Conservation (phyloP, 2,888 invertebrate species). For the Oligia latruncula region DNA sequence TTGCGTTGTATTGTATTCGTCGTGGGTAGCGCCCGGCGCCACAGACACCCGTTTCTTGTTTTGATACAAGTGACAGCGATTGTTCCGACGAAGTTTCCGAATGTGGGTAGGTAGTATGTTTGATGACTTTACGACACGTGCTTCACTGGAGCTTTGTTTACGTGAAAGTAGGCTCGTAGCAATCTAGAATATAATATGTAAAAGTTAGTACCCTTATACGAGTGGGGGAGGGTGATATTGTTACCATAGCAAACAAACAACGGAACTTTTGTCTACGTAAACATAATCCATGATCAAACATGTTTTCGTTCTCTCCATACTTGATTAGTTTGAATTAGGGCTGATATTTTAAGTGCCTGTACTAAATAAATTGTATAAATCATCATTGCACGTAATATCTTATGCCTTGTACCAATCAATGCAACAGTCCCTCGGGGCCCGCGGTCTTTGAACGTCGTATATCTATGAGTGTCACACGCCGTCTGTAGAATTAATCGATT, state of each 20-base stretch:
- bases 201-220: not conserved
- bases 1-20: constrained; percentile 64
- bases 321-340: not conserved
- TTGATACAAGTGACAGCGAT: constrained; percentile 58
- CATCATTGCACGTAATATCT: not conserved
- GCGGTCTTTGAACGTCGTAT: constrained; percentile 64
- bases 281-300: not conserved
- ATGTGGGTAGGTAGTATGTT: constrained; percentile 37
- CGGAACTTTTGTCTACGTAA: not conserved
- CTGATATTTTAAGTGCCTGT: too few relatives aligned
- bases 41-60: constrained; percentile 62
- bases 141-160: constrained; percentile 3
- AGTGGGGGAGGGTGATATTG: not conserved
- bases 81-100: constrained; percentile 50
- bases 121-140: constrained; percentile 35
- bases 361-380: not conserved
- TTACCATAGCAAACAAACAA: constrained; percentile 10
- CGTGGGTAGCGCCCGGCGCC: constrained; percentile 75
- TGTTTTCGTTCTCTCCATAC: not conserved
- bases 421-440: constrained; percentile 56
- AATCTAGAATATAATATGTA: constrained; percentile 18
- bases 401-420: constrained; percentile 41
- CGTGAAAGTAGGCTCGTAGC: not conserved
- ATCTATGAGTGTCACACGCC: constrained; percentile 54
- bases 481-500: constrained; percentile 65